These are phyloP conservation scores for Clavelina lepadiformis DNA, from an alignment of 23 tunicate genomes.

Conservation along the genomic window DNA sequence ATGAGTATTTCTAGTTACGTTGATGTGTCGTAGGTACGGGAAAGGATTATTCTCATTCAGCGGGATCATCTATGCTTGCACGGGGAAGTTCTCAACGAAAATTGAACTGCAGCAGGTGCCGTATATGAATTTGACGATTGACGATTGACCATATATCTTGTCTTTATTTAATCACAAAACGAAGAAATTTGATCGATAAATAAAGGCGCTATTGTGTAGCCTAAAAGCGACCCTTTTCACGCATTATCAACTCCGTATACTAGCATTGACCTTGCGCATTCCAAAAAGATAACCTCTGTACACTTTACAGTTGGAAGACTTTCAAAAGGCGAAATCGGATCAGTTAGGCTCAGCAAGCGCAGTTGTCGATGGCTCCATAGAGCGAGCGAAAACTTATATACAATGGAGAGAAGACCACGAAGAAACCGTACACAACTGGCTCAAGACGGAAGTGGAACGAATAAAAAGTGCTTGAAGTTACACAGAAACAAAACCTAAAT, in stretches of 20 bases:
- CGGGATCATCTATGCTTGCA: slow-evolving; percentile 11
- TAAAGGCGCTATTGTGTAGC: too few species aligned
- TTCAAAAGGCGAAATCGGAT: background rate
- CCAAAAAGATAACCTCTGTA: too few species aligned
- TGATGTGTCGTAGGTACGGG: slow-evolving; percentile 1
- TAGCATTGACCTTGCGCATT: too few species aligned
- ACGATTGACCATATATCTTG: too few species aligned
- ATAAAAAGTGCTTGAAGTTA: too few species aligned
- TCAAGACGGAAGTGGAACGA: background rate
- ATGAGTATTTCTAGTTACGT: background rate
- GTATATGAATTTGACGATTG: too few species aligned
- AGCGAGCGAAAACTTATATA: slow-evolving; percentile 30
- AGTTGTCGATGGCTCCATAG: slow-evolving; percentile 35
- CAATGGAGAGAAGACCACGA: slow-evolving; percentile 43
- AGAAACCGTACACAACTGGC: slow-evolving; percentile 18
- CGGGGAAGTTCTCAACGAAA: slow-evolving; percentile 16
- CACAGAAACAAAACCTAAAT: too few species aligned
- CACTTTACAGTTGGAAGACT: background rate
- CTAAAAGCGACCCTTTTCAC: too few species aligned
- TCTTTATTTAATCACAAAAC: too few species aligned
- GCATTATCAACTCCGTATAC: too few species aligned
- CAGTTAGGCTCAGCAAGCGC: slow-evolving; percentile 21
- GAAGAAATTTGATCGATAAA: too few species aligned
- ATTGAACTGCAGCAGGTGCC: slow-evolving; percentile 15
- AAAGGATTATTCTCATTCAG: background rate